phyloP scores from a whole-genome alignment of 2,888 invertebrate species.

The Mesorhabditis spiculigera region DNA sequence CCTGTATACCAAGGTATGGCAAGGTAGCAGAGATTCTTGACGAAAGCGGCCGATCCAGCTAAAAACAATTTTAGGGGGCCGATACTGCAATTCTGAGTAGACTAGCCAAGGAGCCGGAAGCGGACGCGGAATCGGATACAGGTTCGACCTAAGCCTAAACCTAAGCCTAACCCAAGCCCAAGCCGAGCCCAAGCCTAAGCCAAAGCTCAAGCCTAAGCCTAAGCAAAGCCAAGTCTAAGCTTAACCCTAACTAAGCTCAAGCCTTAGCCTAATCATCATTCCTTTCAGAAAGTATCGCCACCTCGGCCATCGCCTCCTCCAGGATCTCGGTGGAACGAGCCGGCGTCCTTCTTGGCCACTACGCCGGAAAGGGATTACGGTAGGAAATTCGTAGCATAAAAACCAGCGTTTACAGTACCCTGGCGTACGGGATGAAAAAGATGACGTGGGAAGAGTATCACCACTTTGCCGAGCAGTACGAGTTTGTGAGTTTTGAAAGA shows the following conservation, averaged over 20 bases:
- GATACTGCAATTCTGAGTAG: too few relatives aligned
- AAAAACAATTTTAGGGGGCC: too few relatives aligned
- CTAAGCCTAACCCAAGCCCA: too few relatives aligned
- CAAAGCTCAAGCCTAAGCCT: too few relatives aligned
- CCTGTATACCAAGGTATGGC: conserved; percentile 31
- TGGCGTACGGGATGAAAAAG: conserved; percentile 61
- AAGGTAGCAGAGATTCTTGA: too few relatives aligned
- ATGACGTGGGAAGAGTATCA: conserved; percentile 75
- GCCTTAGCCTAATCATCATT: not conserved
- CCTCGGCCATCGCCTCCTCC: not conserved
- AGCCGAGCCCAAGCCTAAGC: too few relatives aligned
- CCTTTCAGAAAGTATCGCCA: not conserved
- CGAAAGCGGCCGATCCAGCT: conserved; percentile 66
- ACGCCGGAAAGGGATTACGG: conserved; percentile 47
- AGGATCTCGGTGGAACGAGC: not conserved
- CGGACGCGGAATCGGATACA: too few relatives aligned
- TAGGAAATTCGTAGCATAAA: not conserved
- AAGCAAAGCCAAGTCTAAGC: too few relatives aligned
- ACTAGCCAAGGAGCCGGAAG: too few relatives aligned
- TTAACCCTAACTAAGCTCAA: too few relatives aligned
- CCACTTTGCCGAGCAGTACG: conserved; percentile 72
- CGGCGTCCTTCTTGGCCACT: conserved; percentile 64
- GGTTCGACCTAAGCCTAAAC: too few relatives aligned
- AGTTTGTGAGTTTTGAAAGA: conserved; percentile 61
- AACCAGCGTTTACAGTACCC: conserved; percentile 54